Percentiles rank a stretch among this genome's conserved stretches.
These are phyloP conservation scores for Peromyscus melanophrys DNA, from an alignment of 2,797 vertebrate species.

Conservation along the genomic window DNA sequence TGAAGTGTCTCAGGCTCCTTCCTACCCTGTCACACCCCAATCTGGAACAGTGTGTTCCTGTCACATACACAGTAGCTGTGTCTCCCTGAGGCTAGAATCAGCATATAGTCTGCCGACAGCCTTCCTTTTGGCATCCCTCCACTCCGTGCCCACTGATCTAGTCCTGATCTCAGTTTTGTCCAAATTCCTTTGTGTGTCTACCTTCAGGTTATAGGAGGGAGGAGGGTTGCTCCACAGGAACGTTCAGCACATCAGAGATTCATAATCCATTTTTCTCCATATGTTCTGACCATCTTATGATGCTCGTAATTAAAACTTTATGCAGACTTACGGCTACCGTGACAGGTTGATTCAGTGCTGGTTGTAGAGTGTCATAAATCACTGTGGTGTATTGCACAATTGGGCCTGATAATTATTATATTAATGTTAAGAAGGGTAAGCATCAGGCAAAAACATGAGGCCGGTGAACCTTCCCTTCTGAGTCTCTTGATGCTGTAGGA, in stretches of 20 bases:
- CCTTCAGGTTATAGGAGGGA: background rate
- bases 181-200: constrained; percentile 62
- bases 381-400: constrained; percentile 69
- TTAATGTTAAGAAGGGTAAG: constrained; percentile 36
- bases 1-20: background rate
- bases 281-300: constrained; percentile 82
- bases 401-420: constrained; percentile 80
- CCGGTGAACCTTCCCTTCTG: background rate
- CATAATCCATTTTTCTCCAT: constrained; percentile 85
- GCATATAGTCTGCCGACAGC: background rate
- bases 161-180: background rate
- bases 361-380: constrained; percentile 80
- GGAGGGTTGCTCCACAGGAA: constrained; percentile 51
- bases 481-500: background rate
- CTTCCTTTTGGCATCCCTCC: background rate
- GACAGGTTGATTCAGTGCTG: constrained; percentile 83
- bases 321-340: constrained; percentile 74
- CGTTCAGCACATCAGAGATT: constrained; percentile 80
- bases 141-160: background rate
- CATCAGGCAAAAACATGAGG: background rate
- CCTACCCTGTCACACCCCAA: background rate
- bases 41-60: background rate
- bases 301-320: constrained; percentile 84
- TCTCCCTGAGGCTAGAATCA: background rate
- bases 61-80: background rate